These are phyloP conservation scores for Podabrus alpinus DNA, from an alignment of 2,888 invertebrate species.

Conservation along the genomic window DNA sequence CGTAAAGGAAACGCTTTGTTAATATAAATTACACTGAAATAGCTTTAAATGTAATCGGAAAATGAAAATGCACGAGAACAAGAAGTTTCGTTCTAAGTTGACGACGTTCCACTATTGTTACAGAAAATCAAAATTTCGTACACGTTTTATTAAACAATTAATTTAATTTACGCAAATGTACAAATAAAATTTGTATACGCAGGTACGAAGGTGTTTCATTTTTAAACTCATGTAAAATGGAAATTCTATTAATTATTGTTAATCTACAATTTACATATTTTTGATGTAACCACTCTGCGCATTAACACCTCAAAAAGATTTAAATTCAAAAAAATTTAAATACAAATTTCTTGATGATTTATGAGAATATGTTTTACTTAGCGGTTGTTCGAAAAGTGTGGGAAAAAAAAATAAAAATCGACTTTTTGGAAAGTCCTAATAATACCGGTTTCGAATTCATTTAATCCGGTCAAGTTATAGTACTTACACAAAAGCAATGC, in stretches of 20 bases:
- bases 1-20: slow-evolving; percentile 1
- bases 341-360: background rate
- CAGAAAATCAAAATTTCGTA: background rate
- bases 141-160: background rate
- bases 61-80: background rate
- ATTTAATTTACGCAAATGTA: background rate
- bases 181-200: background rate
- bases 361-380: background rate
- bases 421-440: background rate
- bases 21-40: background rate
- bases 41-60: background rate
- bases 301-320: slow-evolving; percentile 1
- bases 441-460: background rate
- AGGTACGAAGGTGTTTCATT: background rate
- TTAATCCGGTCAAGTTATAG: background rate
- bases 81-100: background rate
- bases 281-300: background rate
- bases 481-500: background rate
- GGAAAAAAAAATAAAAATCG: background rate
- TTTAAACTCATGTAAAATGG: background rate
- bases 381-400: background rate
- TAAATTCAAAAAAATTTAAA: background rate
- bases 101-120: background rate
- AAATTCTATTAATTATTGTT: background rate
- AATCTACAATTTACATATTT: background rate